Evolutionary conservation across 1,140 invertebrate species (phyloP).

Genomic region (Chironomus tepperi): DNA sequence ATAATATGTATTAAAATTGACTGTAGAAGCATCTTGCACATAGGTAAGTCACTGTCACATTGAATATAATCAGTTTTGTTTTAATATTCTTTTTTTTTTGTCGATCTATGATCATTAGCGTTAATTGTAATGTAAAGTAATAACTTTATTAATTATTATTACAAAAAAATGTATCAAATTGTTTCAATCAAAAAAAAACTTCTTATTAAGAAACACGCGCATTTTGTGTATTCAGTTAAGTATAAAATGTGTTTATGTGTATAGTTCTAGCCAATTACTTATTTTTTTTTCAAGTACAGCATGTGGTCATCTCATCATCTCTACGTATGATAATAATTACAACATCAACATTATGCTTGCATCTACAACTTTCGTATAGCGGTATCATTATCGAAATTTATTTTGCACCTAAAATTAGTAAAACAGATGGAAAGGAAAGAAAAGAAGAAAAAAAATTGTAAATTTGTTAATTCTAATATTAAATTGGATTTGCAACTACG

Average conservation of each 20-base stretch:
- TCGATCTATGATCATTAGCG: neutral
- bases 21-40: too few species aligned
- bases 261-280: too few species aligned
- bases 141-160: conserved; percentile 1
- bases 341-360: neutral
- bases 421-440: neutral
- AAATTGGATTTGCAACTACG: too few species aligned
- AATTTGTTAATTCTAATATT: too few species aligned
- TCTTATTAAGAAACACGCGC: neutral
- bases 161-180: neutral
- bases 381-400: conserved; percentile 9
- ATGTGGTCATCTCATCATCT: neutral
- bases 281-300: neutral
- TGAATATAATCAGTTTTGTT: too few species aligned
- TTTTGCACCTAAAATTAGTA: conserved; percentile 8
- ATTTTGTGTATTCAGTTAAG: neutral
- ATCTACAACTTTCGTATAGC: conserved; percentile 22
- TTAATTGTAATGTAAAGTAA: neutral
- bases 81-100: neutral
- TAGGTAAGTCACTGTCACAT: too few species aligned
- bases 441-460: too few species aligned
- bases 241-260: neutral
- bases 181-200: neutral
- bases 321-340: neutral
- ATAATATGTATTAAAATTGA: too few species aligned